Base-by-base conservation (phyloP, 1,140 invertebrate genomes). In the Papilio glaucus region DNA sequence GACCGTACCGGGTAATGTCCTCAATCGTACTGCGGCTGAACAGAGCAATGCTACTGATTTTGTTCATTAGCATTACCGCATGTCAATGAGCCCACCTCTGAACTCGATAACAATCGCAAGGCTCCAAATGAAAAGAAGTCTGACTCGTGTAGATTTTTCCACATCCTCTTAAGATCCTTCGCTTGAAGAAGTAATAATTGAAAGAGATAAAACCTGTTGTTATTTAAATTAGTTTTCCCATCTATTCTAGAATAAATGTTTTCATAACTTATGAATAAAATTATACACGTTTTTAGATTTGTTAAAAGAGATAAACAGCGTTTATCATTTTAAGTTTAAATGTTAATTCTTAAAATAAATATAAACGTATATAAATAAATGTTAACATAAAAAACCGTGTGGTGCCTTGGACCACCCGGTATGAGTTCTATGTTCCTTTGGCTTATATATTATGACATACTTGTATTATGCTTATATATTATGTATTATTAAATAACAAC, bases 21-120 rank as follows among this genome's bases (percentile, higher is more conserved):
- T 4, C 29, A 8, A 49, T 12, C 4, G n/a, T 4, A 26, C 24
- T 26, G 45, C 67, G 9, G 0, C 21, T 0, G 0, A 10, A 7
- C 0, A 13, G 45, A 1, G 42, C 13, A 15, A 42, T 15, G 15
- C 26, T 12, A 15, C 4, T 8, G 18, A 65, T 21, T 37, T 37
- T 39, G 53, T 41, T 68, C 70, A 79, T 82, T 85, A 85, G 77
- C 80, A 86, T 86, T 85, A 78, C 60, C 83, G 81, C 82, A 85
- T 89, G 79, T 74, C 68, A 85, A 88, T 87, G 85, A 84, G 72
- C 12, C 15, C 72, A 88, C 87, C 89, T 89, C 45, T 87, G 87
- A 85, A 77, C 85, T 76, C 60, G 29, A 72, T 89, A 89, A 91
- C 88, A 84, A 87, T 87, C 84, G 72, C 78, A 82, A 76, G 71